Evolutionary conservation across 1,140 invertebrate genomes (phyloP).

Genomic region (Leptinotarsa lineolata): DNA sequence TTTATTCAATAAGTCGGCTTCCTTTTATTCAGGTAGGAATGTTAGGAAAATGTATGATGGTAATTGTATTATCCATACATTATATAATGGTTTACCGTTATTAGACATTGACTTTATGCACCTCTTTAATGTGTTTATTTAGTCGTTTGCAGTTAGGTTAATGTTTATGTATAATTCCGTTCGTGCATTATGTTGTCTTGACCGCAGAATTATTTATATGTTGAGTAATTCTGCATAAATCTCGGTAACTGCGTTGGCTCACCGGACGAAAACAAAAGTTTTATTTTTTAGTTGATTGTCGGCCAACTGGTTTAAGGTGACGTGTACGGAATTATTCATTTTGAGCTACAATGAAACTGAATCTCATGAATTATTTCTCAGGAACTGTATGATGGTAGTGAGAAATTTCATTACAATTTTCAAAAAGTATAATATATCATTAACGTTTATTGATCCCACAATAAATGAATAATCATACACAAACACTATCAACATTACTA

Average conservation of each 20-base stretch:
- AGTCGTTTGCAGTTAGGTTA: background rate
- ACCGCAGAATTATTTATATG: background rate
- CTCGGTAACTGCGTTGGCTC: background rate
- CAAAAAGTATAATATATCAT: background rate
- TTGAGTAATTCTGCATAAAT: background rate
- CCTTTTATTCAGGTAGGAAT: background rate
- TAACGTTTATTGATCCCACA: too few species aligned
- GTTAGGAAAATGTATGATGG: background rate
- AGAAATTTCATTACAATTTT: background rate
- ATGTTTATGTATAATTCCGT: background rate
- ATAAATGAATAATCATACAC: too few species aligned
- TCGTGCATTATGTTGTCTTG: background rate
- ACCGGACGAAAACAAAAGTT: background rate
- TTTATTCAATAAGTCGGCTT: background rate
- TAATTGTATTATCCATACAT: constrained; percentile 1
- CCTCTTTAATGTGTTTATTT: constrained; percentile 6
- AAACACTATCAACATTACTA: too few species aligned
- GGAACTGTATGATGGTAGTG: too few species aligned
- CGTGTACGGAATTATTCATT: background rate
- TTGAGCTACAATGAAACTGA: background rate
- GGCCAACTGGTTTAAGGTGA: background rate
- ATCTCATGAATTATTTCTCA: background rate
- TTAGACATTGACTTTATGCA: constrained; percentile 19
- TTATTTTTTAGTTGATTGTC: background rate
- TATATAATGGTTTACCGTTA: constrained; percentile 16